Base-by-base conservation (phyloP, 2,113 vertebrate genomes). In the Pardalotus punctatus region DNA sequence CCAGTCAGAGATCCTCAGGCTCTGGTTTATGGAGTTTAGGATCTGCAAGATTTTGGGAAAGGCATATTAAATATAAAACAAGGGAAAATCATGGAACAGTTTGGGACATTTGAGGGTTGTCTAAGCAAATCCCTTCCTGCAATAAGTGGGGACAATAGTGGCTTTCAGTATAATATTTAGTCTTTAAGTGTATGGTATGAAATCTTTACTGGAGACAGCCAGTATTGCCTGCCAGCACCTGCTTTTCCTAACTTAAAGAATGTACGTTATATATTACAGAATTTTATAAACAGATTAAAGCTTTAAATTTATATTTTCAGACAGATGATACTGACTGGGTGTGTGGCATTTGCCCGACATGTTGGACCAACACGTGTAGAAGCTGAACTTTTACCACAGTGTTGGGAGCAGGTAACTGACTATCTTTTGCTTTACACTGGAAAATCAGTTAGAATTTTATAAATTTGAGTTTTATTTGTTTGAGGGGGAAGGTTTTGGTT, bases 271-370 rank as follows among this genome's bases (percentile, higher is more conserved):
- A 4, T 53, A 10, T 57, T 69, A 19, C 7, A 38, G 27, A 76
- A 57, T 24, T 70, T 64, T 33, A 47, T 81, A 47, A 93, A 48
- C 35, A 73, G 27, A 5, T 84, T 93, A 84, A 94, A 85, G 12
- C 47, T 92, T 94, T 79, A 69, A 23, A 85, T 27, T 92, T 90
- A 47, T 81, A 7, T 92, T 96, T 97, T 91, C 94, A 99, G 99
- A 94, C 99, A 99, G 94, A 99, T 99, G 99, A 99, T 99, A 97
- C 95, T 99, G 95, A 99, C 99, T 1, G 99, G 99, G 8, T 99
- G 99, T 57, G 99, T 99, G 94, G 99, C 99, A 2, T 99, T 99
- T 96, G 99, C 99, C 11, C 98, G 98, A 66, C 99, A 99, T 5
- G 99, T 99, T 89, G 99, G 99, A 94, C 99, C 99, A 77, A 99